These are phyloP conservation scores for Tenthredo amoena DNA, from an alignment of 2,888 invertebrate species.

Conservation along the genomic window DNA sequence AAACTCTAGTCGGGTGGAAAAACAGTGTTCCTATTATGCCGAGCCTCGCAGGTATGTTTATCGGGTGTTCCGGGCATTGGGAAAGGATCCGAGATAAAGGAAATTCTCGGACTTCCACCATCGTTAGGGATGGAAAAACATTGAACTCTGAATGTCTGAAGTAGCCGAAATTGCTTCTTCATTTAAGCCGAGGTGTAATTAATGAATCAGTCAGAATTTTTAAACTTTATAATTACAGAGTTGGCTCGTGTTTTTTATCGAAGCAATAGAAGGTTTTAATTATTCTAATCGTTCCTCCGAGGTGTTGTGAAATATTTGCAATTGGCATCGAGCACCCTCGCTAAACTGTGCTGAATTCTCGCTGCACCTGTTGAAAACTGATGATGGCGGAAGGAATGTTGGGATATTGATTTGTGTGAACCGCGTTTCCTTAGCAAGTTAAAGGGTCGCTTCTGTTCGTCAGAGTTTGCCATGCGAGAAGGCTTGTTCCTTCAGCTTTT, in stretches of 20 bases:
- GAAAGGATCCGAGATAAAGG: not conserved
- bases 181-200: not conserved
- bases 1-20: not conserved
- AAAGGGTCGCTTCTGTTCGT: slow-evolving; percentile 32
- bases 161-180: not conserved
- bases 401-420: slow-evolving; percentile 34
- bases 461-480: not conserved
- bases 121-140: not conserved
- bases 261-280: not conserved
- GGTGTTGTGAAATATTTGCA: not conserved
- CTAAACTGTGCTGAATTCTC: not conserved
- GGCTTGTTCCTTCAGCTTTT: not conserved
- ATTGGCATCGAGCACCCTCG: not conserved
- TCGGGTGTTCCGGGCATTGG: not conserved
- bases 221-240: not conserved
- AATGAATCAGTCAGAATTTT: not conserved
- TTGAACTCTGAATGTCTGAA: not conserved
- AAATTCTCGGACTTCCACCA: not conserved
- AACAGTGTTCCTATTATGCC: not conserved
- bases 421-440: not conserved
- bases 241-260: too few relatives aligned
- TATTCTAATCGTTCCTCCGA: not conserved
- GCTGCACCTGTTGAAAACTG: slow-evolving; percentile 31
- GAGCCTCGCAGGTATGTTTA: not conserved
- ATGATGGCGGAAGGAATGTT: slow-evolving; percentile 38